Evolutionary conservation across 2,888 invertebrate genomes (phyloP), one percentile per base, ranked within the genome.

Genomic region (Lacanobia wlatinum): DNA sequence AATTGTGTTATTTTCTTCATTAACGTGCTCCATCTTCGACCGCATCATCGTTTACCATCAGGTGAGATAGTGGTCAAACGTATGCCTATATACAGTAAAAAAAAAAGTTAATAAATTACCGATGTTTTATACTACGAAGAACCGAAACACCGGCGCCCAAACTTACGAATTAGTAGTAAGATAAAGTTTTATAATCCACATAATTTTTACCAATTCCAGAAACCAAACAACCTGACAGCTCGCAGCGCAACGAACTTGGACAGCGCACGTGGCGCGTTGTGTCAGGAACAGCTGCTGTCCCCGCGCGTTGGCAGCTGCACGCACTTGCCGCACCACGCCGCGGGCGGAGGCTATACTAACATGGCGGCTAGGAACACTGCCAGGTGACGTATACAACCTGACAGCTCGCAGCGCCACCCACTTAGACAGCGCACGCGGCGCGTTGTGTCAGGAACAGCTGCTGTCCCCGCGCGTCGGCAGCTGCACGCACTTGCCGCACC

Each of bases 241-340:
- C 34, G 34, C 34, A 34, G 34, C 34, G 34, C 34, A 0, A 34
- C 34, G 4, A 94, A 94, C 52, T 76, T 96, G 5, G 87, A 90
- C 3, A 90, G 90, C 67, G 88, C 80, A 0, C 43, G 63, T 0
- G 78, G 78, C 0, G 70, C 76, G 0, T 75, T 71, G 0, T 81
- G 84, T 0, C 83, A 83, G 14, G 85, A 83, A 9, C 76, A 69
- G 1, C 65, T 80, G 2, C 65, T 93, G 43, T 90, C 90, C 61
- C 90, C 81, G 64, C 90, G 84, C 61, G 92, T 92, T 23, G 95
- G 93, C 7, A 96, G 96, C 70, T 95, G 94, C 72, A 93, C 94
- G 2, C 83, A 93, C 34, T 69, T 95, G 2, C 89, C 90, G 52
- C 85, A 76, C 3, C 92, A 92, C 23, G 69, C 91, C 0, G 92